Conservation (phyloP, 2,888 invertebrate genomes). For the Cistogaster globosa region DNA sequence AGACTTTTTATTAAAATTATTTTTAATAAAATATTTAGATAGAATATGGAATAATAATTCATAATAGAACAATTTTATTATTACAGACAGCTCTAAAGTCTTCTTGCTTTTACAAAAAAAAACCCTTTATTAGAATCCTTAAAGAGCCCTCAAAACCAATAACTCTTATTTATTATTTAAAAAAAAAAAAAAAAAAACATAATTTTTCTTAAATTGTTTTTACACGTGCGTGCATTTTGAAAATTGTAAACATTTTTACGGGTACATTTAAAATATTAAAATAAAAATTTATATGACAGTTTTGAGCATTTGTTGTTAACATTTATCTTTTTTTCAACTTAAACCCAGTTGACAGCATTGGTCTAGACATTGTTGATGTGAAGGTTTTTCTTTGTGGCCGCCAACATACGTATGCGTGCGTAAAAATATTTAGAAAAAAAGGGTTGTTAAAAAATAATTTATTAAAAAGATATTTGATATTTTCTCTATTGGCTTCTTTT, state of each 20-base stretch:
- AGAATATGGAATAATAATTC: too few species aligned
- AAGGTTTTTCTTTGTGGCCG: neutral
- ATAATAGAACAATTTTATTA: too few species aligned
- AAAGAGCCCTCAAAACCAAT: too few species aligned
- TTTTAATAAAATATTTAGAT: too few species aligned
- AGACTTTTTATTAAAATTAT: too few species aligned
- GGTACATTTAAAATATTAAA: too few species aligned
- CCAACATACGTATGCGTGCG: neutral
- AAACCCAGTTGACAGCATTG: slow-evolving; percentile 15
- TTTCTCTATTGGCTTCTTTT: neutral
- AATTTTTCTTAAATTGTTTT: too few species aligned
- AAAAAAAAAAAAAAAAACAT: too few species aligned
- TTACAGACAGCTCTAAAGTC: too few species aligned
- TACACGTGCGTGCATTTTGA: slow-evolving; percentile 33
- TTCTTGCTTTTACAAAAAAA: too few species aligned
- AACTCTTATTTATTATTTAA: too few species aligned
- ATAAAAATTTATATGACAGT: neutral
- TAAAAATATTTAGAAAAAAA: neutral
- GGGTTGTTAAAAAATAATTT: slow-evolving; percentile 35
- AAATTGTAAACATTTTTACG: neutral
- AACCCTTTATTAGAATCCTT: too few species aligned
- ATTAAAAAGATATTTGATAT: slow-evolving; percentile 6
- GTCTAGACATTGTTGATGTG: slow-evolving; percentile 28
- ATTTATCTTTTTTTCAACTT: neutral
- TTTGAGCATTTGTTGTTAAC: neutral